These are phyloP conservation scores for Auanema sp. DNA, from an alignment of 2,888 invertebrate species.

Conservation along the genomic window DNA sequence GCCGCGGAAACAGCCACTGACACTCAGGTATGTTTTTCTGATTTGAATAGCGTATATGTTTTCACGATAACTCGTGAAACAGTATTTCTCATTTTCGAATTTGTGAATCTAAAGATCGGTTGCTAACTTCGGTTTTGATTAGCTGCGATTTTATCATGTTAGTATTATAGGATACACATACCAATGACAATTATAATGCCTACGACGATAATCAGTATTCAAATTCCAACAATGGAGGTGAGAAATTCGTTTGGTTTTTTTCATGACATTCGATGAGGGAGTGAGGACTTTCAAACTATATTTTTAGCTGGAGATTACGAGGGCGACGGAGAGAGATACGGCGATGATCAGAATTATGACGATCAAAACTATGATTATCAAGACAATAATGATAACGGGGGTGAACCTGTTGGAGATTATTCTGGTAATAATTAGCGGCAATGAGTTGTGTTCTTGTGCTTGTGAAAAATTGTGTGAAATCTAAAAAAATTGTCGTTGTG, in stretches of 20 bases:
- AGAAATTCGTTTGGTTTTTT: background rate
- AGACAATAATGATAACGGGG: constrained; percentile 5
- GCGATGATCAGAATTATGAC: constrained; percentile 7
- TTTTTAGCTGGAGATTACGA: background rate
- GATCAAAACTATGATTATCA: constrained; percentile 12
- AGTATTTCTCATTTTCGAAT: no score
- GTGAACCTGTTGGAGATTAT: constrained; percentile 9
- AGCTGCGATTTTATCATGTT: no score
- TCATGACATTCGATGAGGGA: background rate
- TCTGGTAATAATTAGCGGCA: background rate
- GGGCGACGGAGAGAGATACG: constrained; percentile 1
- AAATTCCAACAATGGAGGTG: background rate
- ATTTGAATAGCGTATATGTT: no score
- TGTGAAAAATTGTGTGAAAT: background rate
- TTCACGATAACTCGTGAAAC: no score
- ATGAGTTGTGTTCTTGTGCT: background rate
- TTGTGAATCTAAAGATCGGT: no score
- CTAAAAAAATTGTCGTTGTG: background rate
- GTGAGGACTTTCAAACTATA: background rate
- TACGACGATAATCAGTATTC: background rate
- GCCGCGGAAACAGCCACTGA: background rate
- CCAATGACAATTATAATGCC: no score
- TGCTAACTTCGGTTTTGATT: no score
- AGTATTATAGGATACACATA: no score
- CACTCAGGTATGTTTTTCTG: background rate